Evolutionary conservation across 2,113 vertebrate genomes (phyloP).

Genomic region (Stigmatopora nigra): DNA sequence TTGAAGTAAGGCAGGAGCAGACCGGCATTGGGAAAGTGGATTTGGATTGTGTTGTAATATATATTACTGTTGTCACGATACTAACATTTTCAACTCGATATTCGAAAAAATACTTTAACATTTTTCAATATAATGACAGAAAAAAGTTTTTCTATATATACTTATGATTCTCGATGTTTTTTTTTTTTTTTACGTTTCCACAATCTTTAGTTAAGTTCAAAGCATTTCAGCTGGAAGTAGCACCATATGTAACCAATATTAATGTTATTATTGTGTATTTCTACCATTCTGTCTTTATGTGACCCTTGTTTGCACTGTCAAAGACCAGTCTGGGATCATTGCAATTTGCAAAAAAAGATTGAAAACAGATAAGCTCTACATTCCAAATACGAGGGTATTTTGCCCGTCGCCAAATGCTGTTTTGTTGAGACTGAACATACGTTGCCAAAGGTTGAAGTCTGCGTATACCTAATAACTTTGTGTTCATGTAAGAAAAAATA

Average conservation of each 20-base stretch:
- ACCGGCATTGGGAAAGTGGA: too few species aligned
- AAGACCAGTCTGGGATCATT: slow-evolving; percentile 18
- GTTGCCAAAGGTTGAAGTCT: too few species aligned
- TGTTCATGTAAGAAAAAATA: too few species aligned
- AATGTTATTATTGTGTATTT: slow-evolving; percentile 10
- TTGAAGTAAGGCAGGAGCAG: not conserved
- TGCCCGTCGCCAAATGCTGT: slow-evolving; percentile 36
- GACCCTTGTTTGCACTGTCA: slow-evolving; percentile 28
- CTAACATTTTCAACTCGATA: too few species aligned
- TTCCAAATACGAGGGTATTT: slow-evolving; percentile 28
- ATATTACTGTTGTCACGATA: too few species aligned
- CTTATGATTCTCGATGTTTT: too few species aligned
- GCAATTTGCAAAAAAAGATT: slow-evolving; percentile 51
- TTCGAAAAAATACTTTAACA: too few species aligned
- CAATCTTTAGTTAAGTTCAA: not conserved
- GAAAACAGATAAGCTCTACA: slow-evolving; percentile 33
- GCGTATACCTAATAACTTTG: too few species aligned
- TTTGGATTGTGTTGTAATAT: too few species aligned
- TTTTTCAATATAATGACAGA: too few species aligned
- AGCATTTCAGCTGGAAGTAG: slow-evolving; percentile 8
- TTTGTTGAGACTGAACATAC: not conserved
- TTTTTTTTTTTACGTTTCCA: not conserved
- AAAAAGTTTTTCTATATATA: not conserved
- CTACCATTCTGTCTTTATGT: slow-evolving; percentile 26
- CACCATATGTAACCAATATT: slow-evolving; percentile 3